Base-by-base conservation (phyloP, 2,888 invertebrate species). In the Chydorus sphaericus region DNA sequence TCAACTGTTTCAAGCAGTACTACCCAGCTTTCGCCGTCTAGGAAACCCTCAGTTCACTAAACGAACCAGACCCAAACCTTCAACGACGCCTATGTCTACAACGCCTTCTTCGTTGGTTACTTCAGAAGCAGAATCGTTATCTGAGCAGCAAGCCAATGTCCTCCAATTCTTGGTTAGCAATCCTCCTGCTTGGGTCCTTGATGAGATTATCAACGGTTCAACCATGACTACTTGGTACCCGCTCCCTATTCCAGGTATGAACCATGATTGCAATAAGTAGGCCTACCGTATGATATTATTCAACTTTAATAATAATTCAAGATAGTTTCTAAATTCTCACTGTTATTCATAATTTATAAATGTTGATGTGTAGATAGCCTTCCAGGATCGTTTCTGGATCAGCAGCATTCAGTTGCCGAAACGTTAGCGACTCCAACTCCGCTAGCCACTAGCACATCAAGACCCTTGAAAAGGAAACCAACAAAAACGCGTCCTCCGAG, bases 1-100 rank as follows among this genome's bases (percentile, higher is more conserved):
- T 60, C 56, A 56, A 59, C 59, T 51, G 59, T 33, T 33, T 54
- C 57, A 39, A 29, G 60, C 48, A 55, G 56, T 37, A 57, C 57
- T 8, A 38, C 59, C 20, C 39, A 60, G 16, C 50, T 57, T 1
- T 36, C 59, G 11, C 55, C 59, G 11, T 59, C 57, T 1, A 56
- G 57, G 26, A 20, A 59, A 44, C 23, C 26, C 26, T 6, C 44
- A 44, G 7, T 20, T 28, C 6, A 44, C 14, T 28, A 44, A 44
- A 16, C 23, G 44, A 8, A 57, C 60, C 0, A 58, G 61, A 3
- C 60, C 60, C 7, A 57, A 56, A 44, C 28, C 33, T 10, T 7
- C 59, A 28, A 52, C 61, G 16, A 57, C 59, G 18, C 38, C 56
- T 7, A 49, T 55, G n/a, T 55, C 58, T 16, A 29, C 53, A 3